These are phyloP conservation scores for Lutjanus campechanus DNA, from an alignment of 2,797 vertebrate genomes.

Conservation along the genomic window DNA sequence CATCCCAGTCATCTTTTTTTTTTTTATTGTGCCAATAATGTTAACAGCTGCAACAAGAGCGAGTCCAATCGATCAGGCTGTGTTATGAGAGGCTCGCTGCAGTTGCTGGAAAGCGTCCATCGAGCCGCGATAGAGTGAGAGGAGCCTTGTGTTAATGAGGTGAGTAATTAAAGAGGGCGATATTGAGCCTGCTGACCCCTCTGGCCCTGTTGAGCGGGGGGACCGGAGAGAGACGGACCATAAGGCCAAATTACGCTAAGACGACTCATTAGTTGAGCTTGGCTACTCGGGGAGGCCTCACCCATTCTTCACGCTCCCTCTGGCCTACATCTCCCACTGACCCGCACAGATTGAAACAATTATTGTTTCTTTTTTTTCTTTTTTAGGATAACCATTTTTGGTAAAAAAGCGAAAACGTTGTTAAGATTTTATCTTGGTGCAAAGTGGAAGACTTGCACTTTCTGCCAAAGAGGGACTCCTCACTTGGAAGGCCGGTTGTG, in stretches of 20 bases:
- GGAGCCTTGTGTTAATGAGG: constrained; percentile 80
- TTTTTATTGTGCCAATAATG: constrained; percentile 47
- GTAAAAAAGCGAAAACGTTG: neutral
- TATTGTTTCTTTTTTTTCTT: neutral
- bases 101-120: constrained; percentile 52
- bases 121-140: constrained; percentile 58
- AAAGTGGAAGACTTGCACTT: constrained; percentile 10
- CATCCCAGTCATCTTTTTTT: constrained; percentile 8
- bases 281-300: constrained; percentile 38
- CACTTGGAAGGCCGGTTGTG: neutral
- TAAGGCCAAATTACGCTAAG: constrained; percentile 60
- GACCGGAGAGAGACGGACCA: constrained; percentile 54
- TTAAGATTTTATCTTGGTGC: neutral
- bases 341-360: constrained; percentile 37
- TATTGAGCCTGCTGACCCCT: constrained; percentile 78
- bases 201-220: constrained; percentile 53
- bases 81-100: constrained; percentile 60
- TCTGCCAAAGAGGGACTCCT: constrained; percentile 29
- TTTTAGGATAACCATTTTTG: neutral
- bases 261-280: constrained; percentile 75
- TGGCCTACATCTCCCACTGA: constrained; percentile 32
- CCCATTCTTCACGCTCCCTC: constrained; percentile 34
- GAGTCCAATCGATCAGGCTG: constrained; percentile 55
- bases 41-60: constrained; percentile 60
- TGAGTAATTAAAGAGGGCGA: constrained; percentile 80